Conservation (phyloP, 2,797 vertebrate genomes). For the Spinus pinus region DNA sequence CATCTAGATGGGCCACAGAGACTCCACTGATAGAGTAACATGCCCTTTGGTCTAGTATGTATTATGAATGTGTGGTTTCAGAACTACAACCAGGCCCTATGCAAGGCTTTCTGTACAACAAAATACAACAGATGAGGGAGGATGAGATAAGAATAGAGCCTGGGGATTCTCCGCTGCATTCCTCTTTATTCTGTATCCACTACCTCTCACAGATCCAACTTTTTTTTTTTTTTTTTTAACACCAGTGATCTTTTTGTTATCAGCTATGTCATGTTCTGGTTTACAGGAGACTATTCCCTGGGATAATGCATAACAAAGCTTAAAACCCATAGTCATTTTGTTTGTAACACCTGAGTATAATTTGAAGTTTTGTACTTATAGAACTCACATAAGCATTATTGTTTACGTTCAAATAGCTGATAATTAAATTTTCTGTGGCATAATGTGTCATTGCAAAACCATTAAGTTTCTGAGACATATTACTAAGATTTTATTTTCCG, state of each 20-base stretch:
- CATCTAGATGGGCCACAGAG: not conserved
- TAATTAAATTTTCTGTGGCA: not conserved
- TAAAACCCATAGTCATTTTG: not conserved
- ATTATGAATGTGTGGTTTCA: not conserved
- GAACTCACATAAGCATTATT: not conserved
- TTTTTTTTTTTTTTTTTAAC: not conserved
- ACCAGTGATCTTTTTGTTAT: not conserved
- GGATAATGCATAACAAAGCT: not conserved
- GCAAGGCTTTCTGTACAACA: not conserved
- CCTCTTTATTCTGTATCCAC: not conserved
- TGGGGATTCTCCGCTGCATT: not conserved
- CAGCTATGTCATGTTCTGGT: not conserved
- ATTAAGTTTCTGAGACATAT: not conserved
- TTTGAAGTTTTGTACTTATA: not conserved
- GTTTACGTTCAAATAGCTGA: not conserved
- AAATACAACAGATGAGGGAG: not conserved
- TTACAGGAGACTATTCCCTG: not conserved
- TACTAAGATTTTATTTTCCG: not conserved
- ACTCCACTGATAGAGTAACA: not conserved
- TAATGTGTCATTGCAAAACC: not conserved
- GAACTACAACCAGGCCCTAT: not conserved
- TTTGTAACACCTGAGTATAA: not conserved
- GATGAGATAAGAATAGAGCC: not conserved
- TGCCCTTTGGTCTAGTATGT: not conserved
- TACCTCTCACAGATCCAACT: not conserved